Evolutionary conservation across 2,113 vertebrate species (phyloP).

Genomic region (Miniopterus natalensis): DNA sequence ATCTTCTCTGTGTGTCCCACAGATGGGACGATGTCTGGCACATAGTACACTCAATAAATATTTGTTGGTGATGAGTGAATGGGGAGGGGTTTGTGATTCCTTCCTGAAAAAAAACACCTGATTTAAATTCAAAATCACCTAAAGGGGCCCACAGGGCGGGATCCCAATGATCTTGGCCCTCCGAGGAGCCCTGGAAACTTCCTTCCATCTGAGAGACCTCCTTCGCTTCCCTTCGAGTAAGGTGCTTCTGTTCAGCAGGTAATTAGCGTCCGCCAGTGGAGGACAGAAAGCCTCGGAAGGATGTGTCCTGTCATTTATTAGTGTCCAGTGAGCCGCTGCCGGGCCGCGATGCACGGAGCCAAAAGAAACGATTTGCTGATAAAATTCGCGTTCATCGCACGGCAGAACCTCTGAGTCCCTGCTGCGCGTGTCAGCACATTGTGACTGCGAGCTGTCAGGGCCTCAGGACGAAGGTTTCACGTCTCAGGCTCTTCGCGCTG

Average conservation of each 20-base stretch:
- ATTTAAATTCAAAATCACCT: background rate
- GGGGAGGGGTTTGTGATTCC: background rate
- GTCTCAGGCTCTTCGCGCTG: constrained; percentile 86
- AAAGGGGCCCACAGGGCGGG: background rate
- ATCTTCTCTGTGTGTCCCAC: accelerated
- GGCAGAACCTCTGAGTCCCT: constrained; percentile 85
- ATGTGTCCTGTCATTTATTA: constrained; percentile 73
- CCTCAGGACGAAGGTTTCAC: constrained; percentile 87
- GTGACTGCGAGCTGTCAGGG: constrained; percentile 88
- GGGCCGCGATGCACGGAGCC: constrained; percentile 73
- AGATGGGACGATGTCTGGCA: background rate
- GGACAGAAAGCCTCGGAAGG: constrained; percentile 63
- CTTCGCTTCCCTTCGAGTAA: background rate
- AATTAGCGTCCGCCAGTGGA: constrained; percentile 78
- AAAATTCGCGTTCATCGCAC: constrained; percentile 80
- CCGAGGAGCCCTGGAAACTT: background rate
- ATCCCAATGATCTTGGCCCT: background rate
- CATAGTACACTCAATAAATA: accelerated
- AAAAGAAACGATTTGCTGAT: constrained; percentile 84
- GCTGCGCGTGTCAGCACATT: constrained; percentile 88
- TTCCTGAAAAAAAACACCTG: constrained; percentile 56
- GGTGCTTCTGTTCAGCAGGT: constrained; percentile 62
- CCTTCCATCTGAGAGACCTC: background rate
- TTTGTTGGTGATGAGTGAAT: background rate
- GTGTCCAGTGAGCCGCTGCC: constrained; percentile 81